These are phyloP conservation scores for Ephydatia muelleri DNA, from an alignment of 37 sponge, comb jelly and placozoan genomes.

Conservation along the genomic window DNA sequence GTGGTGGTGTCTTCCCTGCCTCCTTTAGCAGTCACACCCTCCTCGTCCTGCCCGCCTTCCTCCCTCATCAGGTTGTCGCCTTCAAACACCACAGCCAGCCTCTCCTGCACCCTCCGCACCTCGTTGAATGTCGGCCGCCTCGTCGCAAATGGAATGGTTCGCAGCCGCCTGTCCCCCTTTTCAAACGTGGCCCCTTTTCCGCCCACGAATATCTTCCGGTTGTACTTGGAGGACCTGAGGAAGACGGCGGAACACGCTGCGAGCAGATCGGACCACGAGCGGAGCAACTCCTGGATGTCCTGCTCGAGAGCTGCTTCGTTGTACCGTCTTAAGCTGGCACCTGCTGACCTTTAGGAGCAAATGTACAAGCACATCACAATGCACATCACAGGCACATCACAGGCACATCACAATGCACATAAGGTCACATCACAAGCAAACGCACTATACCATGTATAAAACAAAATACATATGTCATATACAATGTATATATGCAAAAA, in stretches of 20 bases:
- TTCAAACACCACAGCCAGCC: slow-evolving; percentile 48
- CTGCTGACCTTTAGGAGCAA: slow-evolving; percentile 54
- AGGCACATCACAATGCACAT: not conserved
- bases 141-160: slow-evolving; percentile 80
- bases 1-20: not conserved
- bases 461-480: no score
- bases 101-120: slow-evolving; percentile 60
- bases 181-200: slow-evolving; percentile 32
- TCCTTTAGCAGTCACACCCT: not conserved
- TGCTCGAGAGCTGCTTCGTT: slow-evolving; percentile 76
- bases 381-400: not conserved
- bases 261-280: slow-evolving; percentile 59
- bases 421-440: no score
- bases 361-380: not conserved
- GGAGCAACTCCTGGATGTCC: slow-evolving; percentile 73
- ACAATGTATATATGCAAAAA: no score
- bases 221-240: slow-evolving; percentile 66
- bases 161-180: slow-evolving; percentile 55
- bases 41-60: not conserved
- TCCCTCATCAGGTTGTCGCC: not conserved
- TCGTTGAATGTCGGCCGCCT: slow-evolving; percentile 89
- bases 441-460: no score
- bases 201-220: slow-evolving; percentile 21
- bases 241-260: slow-evolving; percentile 56
- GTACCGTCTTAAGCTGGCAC: slow-evolving; percentile 73